Conservation (phyloP, 2,888 invertebrate genomes). For the Sepiola atlantica region DNA sequence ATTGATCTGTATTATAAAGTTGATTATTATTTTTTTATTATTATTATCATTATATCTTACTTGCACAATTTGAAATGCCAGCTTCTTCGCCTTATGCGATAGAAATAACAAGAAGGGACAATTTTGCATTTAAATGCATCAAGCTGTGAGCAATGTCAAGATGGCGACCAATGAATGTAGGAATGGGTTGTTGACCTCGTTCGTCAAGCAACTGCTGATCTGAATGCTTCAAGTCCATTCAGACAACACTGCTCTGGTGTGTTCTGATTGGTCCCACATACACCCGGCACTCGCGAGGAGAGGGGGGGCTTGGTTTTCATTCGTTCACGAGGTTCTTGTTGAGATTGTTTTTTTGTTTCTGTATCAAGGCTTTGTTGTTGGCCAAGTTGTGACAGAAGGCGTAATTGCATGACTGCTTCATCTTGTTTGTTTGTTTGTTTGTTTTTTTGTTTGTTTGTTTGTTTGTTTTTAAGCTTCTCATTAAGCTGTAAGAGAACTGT, state of each 20-base stretch:
- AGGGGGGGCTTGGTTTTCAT: neutral
- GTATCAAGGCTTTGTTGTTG: neutral
- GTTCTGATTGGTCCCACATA: neutral
- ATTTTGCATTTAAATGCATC: neutral
- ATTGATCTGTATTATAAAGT: too few species aligned
- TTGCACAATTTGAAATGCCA: too few species aligned
- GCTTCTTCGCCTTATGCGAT: neutral
- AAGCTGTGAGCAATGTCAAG: neutral
- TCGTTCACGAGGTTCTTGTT: neutral
- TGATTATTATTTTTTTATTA: too few species aligned
- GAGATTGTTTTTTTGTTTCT: neutral
- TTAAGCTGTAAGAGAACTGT: neutral
- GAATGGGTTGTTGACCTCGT: neutral
- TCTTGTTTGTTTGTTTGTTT: neutral
- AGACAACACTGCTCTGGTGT: neutral
- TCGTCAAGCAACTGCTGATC: neutral
- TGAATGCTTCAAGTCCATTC: slow-evolving; percentile 12
- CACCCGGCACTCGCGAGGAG: neutral
- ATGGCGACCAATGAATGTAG: neutral
- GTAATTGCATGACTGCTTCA: neutral
- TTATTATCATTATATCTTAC: too few species aligned
- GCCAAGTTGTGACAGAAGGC: neutral
- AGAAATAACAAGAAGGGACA: neutral
- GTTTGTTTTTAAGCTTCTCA: neutral
- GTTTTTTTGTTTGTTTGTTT: neutral